Evolutionary conservation across 2,113 vertebrate genomes (phyloP).

Genomic region (Leptosomus discolor): DNA sequence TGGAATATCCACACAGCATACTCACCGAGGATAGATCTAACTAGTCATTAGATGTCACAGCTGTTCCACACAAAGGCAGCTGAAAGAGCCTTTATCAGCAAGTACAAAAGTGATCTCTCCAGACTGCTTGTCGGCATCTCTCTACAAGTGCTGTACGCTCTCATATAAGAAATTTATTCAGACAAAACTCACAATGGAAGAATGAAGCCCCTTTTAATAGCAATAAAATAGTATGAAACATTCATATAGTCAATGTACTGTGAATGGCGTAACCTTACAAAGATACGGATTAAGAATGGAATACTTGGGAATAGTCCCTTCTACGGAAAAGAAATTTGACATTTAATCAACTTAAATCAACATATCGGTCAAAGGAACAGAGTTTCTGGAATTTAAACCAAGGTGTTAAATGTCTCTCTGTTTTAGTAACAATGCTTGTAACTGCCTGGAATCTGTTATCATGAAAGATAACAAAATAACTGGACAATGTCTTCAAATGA

Average conservation of each 20-base stretch:
- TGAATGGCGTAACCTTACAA: constrained; percentile 37
- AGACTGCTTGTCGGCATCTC: constrained; percentile 47
- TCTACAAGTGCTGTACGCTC: constrained; percentile 38
- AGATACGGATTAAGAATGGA: neutral
- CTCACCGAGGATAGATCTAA: constrained; percentile 61
- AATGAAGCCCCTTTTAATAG: constrained; percentile 57
- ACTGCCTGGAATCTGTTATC: neutral
- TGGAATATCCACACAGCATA: constrained; percentile 63
- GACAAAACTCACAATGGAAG: constrained; percentile 54
- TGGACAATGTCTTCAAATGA: neutral
- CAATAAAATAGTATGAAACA: constrained; percentile 56
- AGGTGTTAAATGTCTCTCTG: neutral
- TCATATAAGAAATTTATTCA: constrained; percentile 65
- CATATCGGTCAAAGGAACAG: neutral
- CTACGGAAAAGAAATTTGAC: neutral
- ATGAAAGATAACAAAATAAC: neutral
- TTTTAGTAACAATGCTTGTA: neutral
- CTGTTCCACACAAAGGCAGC: constrained; percentile 68
- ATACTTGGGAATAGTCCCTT: constrained; percentile 11
- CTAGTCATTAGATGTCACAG: constrained; percentile 63
- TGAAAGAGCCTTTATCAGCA: constrained; percentile 74
- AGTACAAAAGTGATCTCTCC: constrained; percentile 56
- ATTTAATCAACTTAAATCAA: constrained; percentile 40
- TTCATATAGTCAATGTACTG: constrained; percentile 33
- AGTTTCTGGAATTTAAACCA: neutral